Base-by-base conservation (phyloP, 2,888 invertebrate genomes). In the Sarcophaga carnaria region DNA sequence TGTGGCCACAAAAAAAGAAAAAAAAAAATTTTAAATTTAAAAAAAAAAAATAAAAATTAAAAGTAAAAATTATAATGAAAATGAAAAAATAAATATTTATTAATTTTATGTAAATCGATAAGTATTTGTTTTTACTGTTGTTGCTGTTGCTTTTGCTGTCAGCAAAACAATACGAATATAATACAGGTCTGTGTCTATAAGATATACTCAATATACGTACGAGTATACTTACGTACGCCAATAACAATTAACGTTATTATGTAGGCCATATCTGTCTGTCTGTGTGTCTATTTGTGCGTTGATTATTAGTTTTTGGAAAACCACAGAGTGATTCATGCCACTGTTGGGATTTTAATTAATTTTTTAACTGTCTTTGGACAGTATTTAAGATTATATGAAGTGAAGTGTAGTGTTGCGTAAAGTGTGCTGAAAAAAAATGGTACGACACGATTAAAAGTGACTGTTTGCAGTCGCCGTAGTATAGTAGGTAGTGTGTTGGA, bases 271-370 rank as follows among this genome's bases (percentile, higher is more conserved):
- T 22, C 22, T 54, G 17, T 54, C 12, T 54, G 54, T 54, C 12
- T 54, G 14, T 49, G 0, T 49, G 14, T 3, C 10, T 14, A 3
- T 49, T 54, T 12, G 12, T 14, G 4, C 17, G 4, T 54, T 54
- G 3, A 17, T 25, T 59, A n/a, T 59, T 62, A n/a, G 11, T 20
- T 67, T 86, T 77, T 67, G 83, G 77, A 70, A 81, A 86, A 81
- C n/a, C 64, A 75, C 70, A 54, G 4, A 12, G 5, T 54, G 54
- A 54, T 54, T 54, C 54, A 54, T 17, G 17, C 12, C 4, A 54
- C 12, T 17, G 5, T 54, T 54, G 14, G 54, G 12, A 4, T 54
- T 17, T 54, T 54, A 54, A 54, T 54, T 54, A 54, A 54, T 54
- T 4, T 17, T 54, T 54, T 54, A 54, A 5, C 54, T 17, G 14